Evolutionary conservation across 2,888 invertebrate species (phyloP).

Genomic region (Blastobasis lacticolella): DNA sequence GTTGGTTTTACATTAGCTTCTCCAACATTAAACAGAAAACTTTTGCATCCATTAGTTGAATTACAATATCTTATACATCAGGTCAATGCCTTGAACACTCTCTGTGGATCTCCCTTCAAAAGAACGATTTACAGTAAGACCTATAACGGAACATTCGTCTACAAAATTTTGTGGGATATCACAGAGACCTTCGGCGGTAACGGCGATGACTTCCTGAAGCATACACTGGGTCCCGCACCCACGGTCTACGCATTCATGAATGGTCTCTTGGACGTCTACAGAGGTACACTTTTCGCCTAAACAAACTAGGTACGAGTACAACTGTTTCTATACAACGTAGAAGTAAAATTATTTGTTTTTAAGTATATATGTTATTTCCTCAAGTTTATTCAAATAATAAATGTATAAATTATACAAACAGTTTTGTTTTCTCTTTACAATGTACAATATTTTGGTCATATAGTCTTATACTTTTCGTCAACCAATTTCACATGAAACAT

Average conservation of each 20-base stretch:
- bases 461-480: too few species aligned
- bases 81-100: constrained; percentile 29
- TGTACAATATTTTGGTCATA: too few species aligned
- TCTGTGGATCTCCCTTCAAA: constrained; percentile 28
- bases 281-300: too few species aligned
- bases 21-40: constrained; percentile 3
- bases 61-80: constrained; percentile 29
- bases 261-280: not conserved
- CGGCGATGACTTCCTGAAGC: constrained; percentile 1
- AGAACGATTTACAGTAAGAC: constrained; percentile 21
- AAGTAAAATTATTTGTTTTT: too few species aligned
- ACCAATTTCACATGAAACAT: too few species aligned
- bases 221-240: constrained; percentile 2
- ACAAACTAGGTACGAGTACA: too few species aligned
- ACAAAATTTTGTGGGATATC: constrained; percentile 18
- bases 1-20: constrained; percentile 9
- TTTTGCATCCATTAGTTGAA: constrained; percentile 21
- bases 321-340: too few species aligned
- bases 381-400: too few species aligned
- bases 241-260: constrained; percentile 5
- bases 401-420: too few species aligned
- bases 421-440: too few species aligned
- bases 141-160: constrained; percentile 31
- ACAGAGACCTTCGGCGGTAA: not conserved
- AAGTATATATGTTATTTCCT: too few species aligned